phyloP scores from a whole-genome alignment of 2,888 invertebrate species.

The Morinoia aosen region DNA sequence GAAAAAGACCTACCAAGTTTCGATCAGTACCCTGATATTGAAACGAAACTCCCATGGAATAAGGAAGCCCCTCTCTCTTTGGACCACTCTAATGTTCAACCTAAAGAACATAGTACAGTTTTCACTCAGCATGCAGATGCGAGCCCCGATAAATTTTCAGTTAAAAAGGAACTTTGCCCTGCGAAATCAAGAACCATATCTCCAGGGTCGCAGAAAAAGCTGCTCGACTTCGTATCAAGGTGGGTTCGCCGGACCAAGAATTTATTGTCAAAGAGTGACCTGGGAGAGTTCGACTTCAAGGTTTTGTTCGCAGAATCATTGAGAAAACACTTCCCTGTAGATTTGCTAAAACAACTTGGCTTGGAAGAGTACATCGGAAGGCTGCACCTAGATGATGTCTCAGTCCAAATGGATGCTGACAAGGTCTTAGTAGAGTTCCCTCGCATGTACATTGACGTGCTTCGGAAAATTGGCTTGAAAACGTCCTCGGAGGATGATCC shows the following conservation, averaged over 20 bases:
- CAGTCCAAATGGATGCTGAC: background rate
- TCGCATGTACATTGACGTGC: background rate
- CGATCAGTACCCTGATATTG: background rate
- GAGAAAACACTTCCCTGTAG: background rate
- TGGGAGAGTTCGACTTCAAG: constrained; percentile 18
- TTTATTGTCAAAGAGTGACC: background rate
- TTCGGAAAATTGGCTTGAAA: background rate
- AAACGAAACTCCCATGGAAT: background rate
- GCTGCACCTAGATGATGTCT: background rate
- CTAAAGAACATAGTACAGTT: background rate
- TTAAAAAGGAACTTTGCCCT: background rate
- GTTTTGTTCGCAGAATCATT: background rate
- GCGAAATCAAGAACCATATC: background rate
- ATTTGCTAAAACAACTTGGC: background rate
- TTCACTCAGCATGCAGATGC: background rate
- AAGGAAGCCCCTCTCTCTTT: background rate
- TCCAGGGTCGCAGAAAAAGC: background rate
- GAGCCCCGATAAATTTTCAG: background rate
- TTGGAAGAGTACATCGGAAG: background rate
- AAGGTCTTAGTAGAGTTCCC: constrained; percentile 12
- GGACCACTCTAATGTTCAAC: background rate
- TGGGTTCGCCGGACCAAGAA: background rate
- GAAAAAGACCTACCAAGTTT: background rate
- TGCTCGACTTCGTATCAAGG: background rate
- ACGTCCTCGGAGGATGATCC: background rate